Conservation (phyloP, 2,888 invertebrate genomes). For the Acanthosepion lycidas region DNA sequence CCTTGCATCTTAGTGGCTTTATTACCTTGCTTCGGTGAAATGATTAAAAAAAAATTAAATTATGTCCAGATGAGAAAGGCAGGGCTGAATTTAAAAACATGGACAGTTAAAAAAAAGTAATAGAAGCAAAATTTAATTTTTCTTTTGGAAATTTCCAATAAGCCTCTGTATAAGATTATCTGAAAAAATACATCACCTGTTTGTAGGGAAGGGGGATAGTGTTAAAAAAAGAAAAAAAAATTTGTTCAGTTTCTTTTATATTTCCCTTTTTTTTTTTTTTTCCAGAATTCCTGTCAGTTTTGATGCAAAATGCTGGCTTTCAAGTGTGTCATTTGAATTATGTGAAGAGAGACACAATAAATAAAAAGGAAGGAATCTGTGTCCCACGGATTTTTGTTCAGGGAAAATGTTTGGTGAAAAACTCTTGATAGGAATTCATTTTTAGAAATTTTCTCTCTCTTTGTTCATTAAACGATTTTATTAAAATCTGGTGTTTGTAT, state of each 20-base stretch:
- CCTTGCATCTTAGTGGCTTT: too few relatives aligned
- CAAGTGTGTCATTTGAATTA: slow-evolving; percentile 83
- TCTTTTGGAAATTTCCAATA: too few relatives aligned
- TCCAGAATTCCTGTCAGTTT: slow-evolving; percentile 80
- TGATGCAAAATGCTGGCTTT: slow-evolving; percentile 85
- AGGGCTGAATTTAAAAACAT: too few relatives aligned
- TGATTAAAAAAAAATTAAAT: too few relatives aligned
- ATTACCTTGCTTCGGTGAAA: too few relatives aligned
- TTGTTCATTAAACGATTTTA: not conserved
- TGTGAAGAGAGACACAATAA: slow-evolving; percentile 90
- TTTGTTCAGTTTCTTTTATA: not conserved
- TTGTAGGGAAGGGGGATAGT: too few relatives aligned
- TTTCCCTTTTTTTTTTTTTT: slow-evolving; percentile 48
- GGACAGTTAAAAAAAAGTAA: too few relatives aligned
- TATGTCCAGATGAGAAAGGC: too few relatives aligned
- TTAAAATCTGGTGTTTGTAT: not conserved
- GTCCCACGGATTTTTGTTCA: slow-evolving; percentile 95
- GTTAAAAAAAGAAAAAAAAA: too few relatives aligned
- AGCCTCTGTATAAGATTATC: too few relatives aligned
- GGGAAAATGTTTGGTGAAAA: slow-evolving; percentile 74
- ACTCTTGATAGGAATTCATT: not conserved
- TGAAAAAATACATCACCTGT: too few relatives aligned
- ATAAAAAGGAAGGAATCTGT: slow-evolving; percentile 91
- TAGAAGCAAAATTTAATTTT: too few relatives aligned
- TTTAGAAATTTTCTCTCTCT: not conserved